Evolutionary conservation across 2,113 vertebrate species (phyloP), one percentile per base, ranked within the genome.

Genomic region (Pseudopipra pipra): DNA sequence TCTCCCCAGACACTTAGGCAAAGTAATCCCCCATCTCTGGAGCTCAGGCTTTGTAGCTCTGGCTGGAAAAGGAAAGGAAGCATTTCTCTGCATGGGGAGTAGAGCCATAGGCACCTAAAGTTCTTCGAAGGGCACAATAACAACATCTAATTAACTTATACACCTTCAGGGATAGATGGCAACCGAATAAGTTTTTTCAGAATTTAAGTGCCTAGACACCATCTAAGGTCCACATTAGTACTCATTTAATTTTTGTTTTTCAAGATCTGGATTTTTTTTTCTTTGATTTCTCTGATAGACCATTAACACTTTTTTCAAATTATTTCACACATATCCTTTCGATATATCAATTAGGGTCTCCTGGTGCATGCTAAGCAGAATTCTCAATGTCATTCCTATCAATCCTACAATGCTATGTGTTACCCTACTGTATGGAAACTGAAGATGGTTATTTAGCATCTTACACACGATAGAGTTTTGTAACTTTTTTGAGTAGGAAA

Each of bases 301-400:
- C 87, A 85, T 91, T 96, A 94, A 87, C 91, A 95, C 84, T 95
- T 93, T 94, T 96, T 95, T 80, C 81, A 87, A 95, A 71, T 94
- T 22, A 92, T 96, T 95, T 96, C 80, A 95, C 84, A 95, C 81
- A 68, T 95, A 96, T 90, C 75, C 28, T 94, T 91, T 95, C 41
- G 11, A 91, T 92, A 76, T 71, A 95, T 95, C 90, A 95, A 59
- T 93, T 87, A 90, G 65, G 43, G 83, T 96, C 58, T 89, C 56
- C 81, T 86, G 74, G 33, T 76, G 79, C 85, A 78, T 68, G 74
- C 68, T 91, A 88, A 94, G 54, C 76, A 93, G 87, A 93, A 96
- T 73, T 95, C 72, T 78, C 61, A 91, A 58, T 92, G 67, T 90
- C 86, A 5, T 92, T 93, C 86, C 78, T 91, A 93, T 90, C 93